Evolutionary conservation across 2,888 invertebrate genomes (phyloP), one percentile per base, ranked within the genome.

Genomic region (Lasiommata megera): DNA sequence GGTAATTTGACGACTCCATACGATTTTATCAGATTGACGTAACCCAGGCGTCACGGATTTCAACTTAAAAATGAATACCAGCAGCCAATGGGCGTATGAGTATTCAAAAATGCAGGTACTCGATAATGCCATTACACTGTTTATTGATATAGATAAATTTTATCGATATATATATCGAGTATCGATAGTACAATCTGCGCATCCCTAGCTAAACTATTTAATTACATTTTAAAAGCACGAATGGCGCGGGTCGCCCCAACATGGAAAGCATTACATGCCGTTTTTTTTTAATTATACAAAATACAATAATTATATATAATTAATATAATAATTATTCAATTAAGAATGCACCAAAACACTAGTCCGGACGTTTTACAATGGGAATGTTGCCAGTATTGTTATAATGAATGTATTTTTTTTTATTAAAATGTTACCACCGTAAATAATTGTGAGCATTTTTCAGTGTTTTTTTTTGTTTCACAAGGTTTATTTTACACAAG

Each of bases 221-320:
- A 54, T 60, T 59, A 58, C 56, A 55, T 54, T 51, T 44, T 58
- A 52, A 48, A 87, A 88, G 88, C 88, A 88, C 88, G 73, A 80
- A 80, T 80, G 84, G 87, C 84, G 72, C 68, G 70, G 73, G 79
- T 70, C 51, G 58, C 65, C 72, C 76, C 76, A 69, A 74, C 71
- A 73, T 67, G 70, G 72, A 66, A 82, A 88, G 88, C 88, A 88
- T 88, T 75, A 79, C 73, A 88, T 88, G 88, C 88, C 75, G 67
- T 69, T 40, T 37, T 38, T 29, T 50, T 38, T 37, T 51, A 63
- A 60, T 62, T 63, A 63, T 56, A 60, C 64, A 43, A 66, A 70
- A 71, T 72, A 70, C 66, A 68, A 68, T 67, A 68, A 68, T 67
- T 63, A 61, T 65, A 64, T 16, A 28, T 50, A 50, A 37, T n/a